Evolutionary conservation across 2,113 vertebrate genomes (phyloP), one percentile per base, ranked within the genome.

Genomic region (Pipa parva): DNA sequence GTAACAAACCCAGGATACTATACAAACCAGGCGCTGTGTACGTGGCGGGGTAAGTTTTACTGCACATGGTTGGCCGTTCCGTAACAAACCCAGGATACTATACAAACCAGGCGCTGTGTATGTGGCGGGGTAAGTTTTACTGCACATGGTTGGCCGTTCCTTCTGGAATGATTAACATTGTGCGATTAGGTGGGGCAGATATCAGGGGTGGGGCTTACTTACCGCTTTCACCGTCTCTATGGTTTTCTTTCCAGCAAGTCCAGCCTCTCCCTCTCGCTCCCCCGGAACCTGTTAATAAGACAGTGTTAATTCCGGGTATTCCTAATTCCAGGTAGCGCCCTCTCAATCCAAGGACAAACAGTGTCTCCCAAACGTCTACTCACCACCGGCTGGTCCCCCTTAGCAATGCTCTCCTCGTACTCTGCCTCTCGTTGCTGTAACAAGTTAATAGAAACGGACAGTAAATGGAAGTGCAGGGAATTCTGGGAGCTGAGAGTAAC

Each of bases 191-290:
- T n/a, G n/a, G n/a, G n/a, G n/a, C n/a, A n/a, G n/a, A n/a, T n/a
- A n/a, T n/a, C n/a, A n/a, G n/a, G 37, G 5, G 29, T 2, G 31
- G 31, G 4, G 15, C 8, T 4, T 36, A 90, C 93, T 93, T 81
- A 99, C 97, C 61, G 92, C 94, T 90, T 97, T 98, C 73, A 99
- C 85, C 0, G 95, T 97, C 82, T 99, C 96, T 2, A 95, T 82
- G 0, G 92, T 97, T 76, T 97, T 99, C 87, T 86, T 98, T 28
- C 83, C 92, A 2, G 97, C 91, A 37, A 94, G 90, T 5, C 92
- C 95, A 0, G 77, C 87, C 68, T 97, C 92, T 60, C 92, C 92
- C 75, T 86, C 80, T 0, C 78, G 87, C 80, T 99, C 97, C 71
- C 97, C 96, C 18, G 97, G 89, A 60, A 98, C 93, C 97, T 99